phyloP scores from a whole-genome alignment of 2,113 vertebrate species.

The Willisornis vidua region DNA sequence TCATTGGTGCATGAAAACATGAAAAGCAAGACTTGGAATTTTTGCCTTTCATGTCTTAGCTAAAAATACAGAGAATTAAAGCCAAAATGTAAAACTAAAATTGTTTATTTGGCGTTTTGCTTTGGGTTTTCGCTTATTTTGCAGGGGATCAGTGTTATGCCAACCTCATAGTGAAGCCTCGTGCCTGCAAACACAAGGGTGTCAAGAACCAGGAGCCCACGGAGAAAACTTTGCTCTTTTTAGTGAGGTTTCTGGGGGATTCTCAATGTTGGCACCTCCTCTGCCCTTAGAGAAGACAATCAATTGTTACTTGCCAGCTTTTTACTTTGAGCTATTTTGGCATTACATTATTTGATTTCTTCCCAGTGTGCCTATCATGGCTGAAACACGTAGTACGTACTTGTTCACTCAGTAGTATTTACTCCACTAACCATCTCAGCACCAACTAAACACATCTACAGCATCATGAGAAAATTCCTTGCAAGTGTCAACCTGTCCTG shows the following conservation, averaged over 20 bases:
- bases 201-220: not conserved
- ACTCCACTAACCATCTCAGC: not conserved
- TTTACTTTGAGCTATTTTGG: not conserved
- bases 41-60: not conserved
- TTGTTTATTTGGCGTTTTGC: not conserved
- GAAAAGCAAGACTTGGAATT: not conserved
- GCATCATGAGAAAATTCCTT: not conserved
- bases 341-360: not conserved
- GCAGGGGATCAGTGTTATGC: not conserved
- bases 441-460: not conserved
- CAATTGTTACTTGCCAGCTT: not conserved
- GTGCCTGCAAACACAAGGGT: not conserved
- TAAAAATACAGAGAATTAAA: not conserved
- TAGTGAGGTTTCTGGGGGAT: not conserved
- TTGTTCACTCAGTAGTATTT: not conserved
- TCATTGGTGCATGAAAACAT: not conserved
- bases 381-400: rapidly evolving
- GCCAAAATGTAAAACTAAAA: not conserved
- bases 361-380: not conserved
- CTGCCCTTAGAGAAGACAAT: not conserved
- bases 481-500: not conserved
- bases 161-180: not conserved
- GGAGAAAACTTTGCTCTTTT: not conserved
- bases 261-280: not conserved
- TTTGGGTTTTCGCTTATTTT: not conserved